Evolutionary conservation across 2,797 vertebrate genomes (phyloP).

Genomic region (Atherinosoma microstoma): DNA sequence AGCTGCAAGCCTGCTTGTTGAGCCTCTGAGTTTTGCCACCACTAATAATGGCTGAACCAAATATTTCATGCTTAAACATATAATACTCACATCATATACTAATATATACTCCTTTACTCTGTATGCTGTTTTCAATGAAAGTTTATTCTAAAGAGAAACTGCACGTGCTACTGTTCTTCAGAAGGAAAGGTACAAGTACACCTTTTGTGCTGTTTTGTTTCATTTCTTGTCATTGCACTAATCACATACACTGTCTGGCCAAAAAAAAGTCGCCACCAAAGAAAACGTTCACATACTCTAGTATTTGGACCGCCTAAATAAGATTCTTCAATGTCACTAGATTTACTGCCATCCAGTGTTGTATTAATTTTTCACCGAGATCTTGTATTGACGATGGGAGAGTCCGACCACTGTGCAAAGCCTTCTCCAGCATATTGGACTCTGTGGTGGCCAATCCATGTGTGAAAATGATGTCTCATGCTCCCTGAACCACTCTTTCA

Average conservation of each 20-base stretch:
- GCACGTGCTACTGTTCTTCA: conserved; percentile 56
- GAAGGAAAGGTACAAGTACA: conserved; percentile 59
- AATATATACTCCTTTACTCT: conserved; percentile 37
- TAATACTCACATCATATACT: conserved; percentile 59
- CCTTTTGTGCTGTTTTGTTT: conserved; percentile 53
- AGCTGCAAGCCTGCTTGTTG: conserved; percentile 31
- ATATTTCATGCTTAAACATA: conserved; percentile 11
- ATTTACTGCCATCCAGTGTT: too few species aligned
- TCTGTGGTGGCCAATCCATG: too few species aligned
- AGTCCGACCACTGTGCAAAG: too few species aligned
- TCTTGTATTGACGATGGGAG: too few species aligned
- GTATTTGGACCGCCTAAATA: too few species aligned
- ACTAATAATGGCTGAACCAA: conserved; percentile 23
- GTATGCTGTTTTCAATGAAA: conserved; percentile 26
- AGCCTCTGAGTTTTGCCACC: conserved; percentile 12
- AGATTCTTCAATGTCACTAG: too few species aligned
- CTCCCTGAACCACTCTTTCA: too few species aligned
- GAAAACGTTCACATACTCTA: too few species aligned
- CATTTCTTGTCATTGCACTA: conserved; percentile 66
- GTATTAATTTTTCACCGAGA: too few species aligned
- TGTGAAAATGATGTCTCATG: too few species aligned
- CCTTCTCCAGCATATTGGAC: too few species aligned
- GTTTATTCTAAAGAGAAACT: conserved; percentile 26
- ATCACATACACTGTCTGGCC: conserved; percentile 40
- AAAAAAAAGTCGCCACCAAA: too few species aligned